phyloP scores from a whole-genome alignment of 1,140 invertebrate genomes.

The Armadillidium nasatum region DNA sequence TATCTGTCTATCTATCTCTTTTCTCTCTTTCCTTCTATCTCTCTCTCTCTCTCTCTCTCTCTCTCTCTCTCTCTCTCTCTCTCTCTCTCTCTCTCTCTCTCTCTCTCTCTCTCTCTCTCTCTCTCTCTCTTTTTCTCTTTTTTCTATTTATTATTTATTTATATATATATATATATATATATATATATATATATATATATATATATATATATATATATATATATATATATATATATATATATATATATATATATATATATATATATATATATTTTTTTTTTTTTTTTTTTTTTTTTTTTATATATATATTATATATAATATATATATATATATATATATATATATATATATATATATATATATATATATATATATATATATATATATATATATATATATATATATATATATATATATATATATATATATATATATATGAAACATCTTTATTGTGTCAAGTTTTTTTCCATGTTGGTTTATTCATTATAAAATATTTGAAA shows the following conservation, averaged over 20 bases:
- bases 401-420: conserved; percentile 11
- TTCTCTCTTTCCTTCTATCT: too few species aligned
- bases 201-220: conserved; percentile 11
- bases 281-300: too few species aligned
- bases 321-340: not conserved
- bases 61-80: not conserved
- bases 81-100: not conserved
- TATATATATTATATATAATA: too few species aligned
- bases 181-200: not conserved
- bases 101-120: not conserved
- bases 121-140: too few species aligned
- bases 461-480: too few species aligned
- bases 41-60: not conserved
- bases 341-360: too few species aligned
- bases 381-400: conserved; percentile 11
- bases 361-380: not conserved
- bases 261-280: too few species aligned
- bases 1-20: too few species aligned
- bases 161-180: too few species aligned
- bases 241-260: not conserved
- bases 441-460: too few species aligned
- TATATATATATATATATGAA: not conserved
- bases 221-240: conserved; percentile 11
- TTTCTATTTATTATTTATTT: too few species aligned
- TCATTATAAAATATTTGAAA: too few species aligned